Base-by-base conservation (phyloP, 2,888 invertebrate genomes). In the Alviniconcha strummeri region DNA sequence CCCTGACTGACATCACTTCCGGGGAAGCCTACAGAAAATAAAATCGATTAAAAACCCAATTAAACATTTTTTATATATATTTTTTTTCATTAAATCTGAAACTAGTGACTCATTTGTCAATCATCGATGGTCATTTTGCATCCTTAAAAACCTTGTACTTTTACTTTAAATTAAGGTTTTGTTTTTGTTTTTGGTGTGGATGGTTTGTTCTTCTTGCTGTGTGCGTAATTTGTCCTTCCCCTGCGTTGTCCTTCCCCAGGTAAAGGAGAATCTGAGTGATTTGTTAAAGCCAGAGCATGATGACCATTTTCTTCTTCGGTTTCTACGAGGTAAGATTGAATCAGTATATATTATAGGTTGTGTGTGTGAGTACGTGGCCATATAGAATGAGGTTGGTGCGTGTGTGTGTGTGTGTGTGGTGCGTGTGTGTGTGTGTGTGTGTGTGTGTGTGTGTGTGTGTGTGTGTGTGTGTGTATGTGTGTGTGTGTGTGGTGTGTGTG, bases 241-340 rank as follows among this genome's bases (percentile, higher is more conserved):
- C 36, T 36, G 36, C 36, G 3, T 36, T 36, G 3, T 36, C 36
- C 36, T 36, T 36, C 3, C 36, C 36, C 90, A 93, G 93, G 91
- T 93, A 83, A 86, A 89, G 81, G 90, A 90, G 67, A 89, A 87
- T 76, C 87, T 93, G 17, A 89, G 91, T 77, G 93, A 93, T 85
- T 87, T 92, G 36, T 83, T 91, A 52, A 89, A 91, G 82, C 91
- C 91, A 36, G 88, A 91, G 1, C 90, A 92, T 88, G 92, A 92
- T 87, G 93, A 93, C 79, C 85, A 86, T 75, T 87, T 84, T 81
- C 79, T 88, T 0, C 76, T 92, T 5, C 85, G 92, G 60, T 93
- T 93, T 92, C 90, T 93, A 13, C 85, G 90, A 88, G 93, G 92
- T 92, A 87, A 83, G 86, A 83, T 56, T 57, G 36, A 72, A 56